Base-by-base conservation (phyloP, 2,113 vertebrate species). In the Boleophthalmus pectinirostris region DNA sequence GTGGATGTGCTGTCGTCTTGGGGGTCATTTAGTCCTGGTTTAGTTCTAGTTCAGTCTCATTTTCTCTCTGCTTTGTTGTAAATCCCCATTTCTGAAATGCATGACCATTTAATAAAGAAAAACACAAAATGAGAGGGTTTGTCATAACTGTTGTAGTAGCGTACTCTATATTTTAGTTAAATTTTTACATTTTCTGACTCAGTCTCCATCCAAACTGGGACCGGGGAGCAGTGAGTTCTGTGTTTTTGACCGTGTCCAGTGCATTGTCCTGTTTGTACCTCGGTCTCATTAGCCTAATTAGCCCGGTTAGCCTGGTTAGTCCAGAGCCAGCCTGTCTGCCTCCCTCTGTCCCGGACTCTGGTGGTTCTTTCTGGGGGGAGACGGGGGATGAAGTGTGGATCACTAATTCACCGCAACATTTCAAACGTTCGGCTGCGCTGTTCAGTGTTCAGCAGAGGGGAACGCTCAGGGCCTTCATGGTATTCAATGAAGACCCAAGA, bases 261-360 rank as follows among this genome's bases (percentile, higher is more conserved):
- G 7, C 61, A 21, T n/a, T 54, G 49, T 51, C 49, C n/a, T 10
- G 53, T 54, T 66, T 69, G 60, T 64, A n/a, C 81, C 69, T 74
- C 75, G 46, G 71, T 53, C 71, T 78, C 67, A 66, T 54, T 54
- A 53, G 71, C 58, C 71, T 80, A 67, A 66, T 54, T 54, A 54
- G 53, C 53, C 53, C 0, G 8, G 20, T 54, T 54, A 54, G 79
- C 85, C 85, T 87, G 51, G 75, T 90, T 90, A 90, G 70, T 45
- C 14, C 67, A 83, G 82, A 85, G 79, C 85, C 85, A 74, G 85
- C 75, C 82, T 86, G 83, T 89, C 89, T 90, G 82, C 82, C 69
- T 69, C 80, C 53, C 69, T 69, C 82, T 75, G 82, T 43, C 38
- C 38, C 1, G 9, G 38, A 43, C 38, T 10, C 68, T 78, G 54